A percentile compares a stretch with the other conserved stretches of the same genome.
Conservation (phyloP, 2,797 vertebrate genomes). For the Cuniculus paca region DNA sequence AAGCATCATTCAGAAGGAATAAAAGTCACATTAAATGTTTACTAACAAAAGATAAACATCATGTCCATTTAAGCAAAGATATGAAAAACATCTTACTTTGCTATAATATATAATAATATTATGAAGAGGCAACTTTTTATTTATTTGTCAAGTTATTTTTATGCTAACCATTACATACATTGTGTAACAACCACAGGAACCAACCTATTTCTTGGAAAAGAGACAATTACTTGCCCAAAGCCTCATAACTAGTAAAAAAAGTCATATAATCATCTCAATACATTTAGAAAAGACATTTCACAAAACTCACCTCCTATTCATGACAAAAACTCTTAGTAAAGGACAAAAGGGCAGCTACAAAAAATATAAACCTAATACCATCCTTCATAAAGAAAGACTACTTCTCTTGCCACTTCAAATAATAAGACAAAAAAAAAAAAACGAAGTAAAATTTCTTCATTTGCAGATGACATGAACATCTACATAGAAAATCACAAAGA, state of each 20-base stretch:
- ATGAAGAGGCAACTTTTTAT: neutral
- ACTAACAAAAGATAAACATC: conserved; percentile 28
- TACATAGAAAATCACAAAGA: neutral
- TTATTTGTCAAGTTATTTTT: neutral
- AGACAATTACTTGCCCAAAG: neutral
- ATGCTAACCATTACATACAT: neutral
- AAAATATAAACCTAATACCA: neutral
- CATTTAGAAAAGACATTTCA: conserved; percentile 15
- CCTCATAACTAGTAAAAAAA: neutral
- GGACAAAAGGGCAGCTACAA: neutral
- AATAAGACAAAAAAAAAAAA: neutral
- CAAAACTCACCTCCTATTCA: conserved; percentile 28
- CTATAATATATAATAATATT: neutral
- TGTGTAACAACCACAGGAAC: neutral
- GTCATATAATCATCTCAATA: conserved; percentile 37
- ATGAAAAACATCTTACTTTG: conserved; percentile 49
- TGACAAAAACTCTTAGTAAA: conserved; percentile 47
- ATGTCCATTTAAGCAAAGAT: conserved; percentile 9
- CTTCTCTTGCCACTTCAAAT: neutral
- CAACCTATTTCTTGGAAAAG: neutral
- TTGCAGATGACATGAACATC: neutral
- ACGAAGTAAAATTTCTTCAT: neutral
- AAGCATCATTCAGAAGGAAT: neutral
- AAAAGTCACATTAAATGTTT: conserved; percentile 3
- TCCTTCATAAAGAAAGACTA: neutral